These are phyloP conservation scores for Poicephalus meyeri DNA, from an alignment of 2,113 vertebrate genomes.

Conservation along the genomic window DNA sequence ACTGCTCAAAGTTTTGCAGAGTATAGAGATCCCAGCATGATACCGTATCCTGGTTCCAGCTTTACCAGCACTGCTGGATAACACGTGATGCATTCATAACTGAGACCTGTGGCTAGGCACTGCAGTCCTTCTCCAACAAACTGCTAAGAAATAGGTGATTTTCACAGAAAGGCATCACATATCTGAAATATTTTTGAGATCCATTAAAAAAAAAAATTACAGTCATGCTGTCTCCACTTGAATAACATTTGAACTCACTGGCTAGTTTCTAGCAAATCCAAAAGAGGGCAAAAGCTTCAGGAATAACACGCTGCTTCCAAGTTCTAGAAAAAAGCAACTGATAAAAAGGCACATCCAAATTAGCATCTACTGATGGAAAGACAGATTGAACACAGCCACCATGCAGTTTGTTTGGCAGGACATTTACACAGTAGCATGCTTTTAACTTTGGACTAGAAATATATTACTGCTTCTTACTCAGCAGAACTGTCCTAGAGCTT, in stretches of 20 bases:
- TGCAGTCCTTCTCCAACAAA: background rate
- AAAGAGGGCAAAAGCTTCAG: background rate
- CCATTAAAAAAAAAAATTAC: background rate
- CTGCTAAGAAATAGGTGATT: background rate
- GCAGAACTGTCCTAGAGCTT: background rate
- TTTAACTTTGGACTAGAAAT: background rate
- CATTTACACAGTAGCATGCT: background rate
- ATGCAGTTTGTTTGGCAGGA: background rate
- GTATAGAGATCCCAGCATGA: background rate
- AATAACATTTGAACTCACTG: background rate
- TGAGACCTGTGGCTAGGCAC: background rate
- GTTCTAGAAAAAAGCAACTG: background rate
- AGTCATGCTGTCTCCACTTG: background rate
- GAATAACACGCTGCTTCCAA: background rate
- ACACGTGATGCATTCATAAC: background rate
- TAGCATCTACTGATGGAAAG: background rate
- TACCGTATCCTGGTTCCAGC: background rate
- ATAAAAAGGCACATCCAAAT: background rate
- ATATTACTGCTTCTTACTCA: background rate
- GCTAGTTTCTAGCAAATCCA: background rate
- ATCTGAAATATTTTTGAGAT: background rate
- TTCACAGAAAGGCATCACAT: background rate
- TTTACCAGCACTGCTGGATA: background rate
- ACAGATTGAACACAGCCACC: background rate
- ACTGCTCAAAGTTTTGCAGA: background rate